These are phyloP conservation scores for Galeruca laticollis DNA, from an alignment of 2,888 invertebrate genomes.

Conservation along the genomic window DNA sequence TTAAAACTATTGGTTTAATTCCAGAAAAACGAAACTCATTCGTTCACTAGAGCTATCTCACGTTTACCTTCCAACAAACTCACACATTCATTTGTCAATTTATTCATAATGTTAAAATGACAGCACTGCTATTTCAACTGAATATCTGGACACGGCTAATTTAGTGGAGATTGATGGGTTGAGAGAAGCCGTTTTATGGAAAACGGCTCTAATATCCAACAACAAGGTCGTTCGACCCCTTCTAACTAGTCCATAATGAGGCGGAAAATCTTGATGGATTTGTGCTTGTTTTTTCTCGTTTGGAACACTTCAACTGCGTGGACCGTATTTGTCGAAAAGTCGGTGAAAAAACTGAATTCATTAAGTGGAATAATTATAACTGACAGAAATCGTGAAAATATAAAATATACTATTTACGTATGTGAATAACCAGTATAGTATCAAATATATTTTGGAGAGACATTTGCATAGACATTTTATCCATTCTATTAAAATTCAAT, in stretches of 20 bases:
- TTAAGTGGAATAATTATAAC: background rate
- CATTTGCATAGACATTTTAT: too few species aligned
- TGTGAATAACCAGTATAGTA: too few species aligned
- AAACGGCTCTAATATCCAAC: slow-evolving; percentile 29
- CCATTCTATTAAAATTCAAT: too few species aligned
- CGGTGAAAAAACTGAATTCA: background rate
- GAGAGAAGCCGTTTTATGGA: slow-evolving; percentile 36
- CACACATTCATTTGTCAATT: too few species aligned
- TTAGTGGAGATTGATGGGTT: slow-evolving; percentile 39
- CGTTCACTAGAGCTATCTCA: too few species aligned
- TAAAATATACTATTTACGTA: too few species aligned
- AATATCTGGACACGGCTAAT: slow-evolving; percentile 24
- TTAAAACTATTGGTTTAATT: too few species aligned
- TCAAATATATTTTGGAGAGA: too few species aligned
- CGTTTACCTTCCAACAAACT: too few species aligned
- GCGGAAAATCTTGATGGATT: slow-evolving; percentile 42
- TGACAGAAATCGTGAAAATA: background rate
- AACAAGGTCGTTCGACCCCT: slow-evolving; percentile 28
- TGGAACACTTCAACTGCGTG: slow-evolving; percentile 13
- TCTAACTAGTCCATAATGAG: slow-evolving; percentile 37
- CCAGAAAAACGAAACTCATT: too few species aligned
- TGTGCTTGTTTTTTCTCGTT: slow-evolving; percentile 36
- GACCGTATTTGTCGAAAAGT: slow-evolving; percentile 9
- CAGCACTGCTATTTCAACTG: too few species aligned
- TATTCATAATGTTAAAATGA: too few species aligned